These are phyloP conservation scores for Charina bottae DNA, from an alignment of 2,113 vertebrate species.

Conservation along the genomic window DNA sequence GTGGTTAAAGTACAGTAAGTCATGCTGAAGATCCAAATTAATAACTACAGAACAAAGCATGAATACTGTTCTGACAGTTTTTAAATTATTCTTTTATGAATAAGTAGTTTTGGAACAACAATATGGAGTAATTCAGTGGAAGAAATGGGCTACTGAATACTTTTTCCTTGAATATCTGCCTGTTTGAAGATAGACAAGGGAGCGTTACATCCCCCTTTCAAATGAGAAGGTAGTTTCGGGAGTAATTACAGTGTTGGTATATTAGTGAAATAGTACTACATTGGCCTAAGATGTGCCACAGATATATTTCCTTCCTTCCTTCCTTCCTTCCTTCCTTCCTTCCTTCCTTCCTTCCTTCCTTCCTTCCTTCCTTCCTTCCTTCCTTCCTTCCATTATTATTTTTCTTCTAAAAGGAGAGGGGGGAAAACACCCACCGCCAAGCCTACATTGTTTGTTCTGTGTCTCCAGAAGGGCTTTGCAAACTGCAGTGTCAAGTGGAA, in stretches of 20 bases:
- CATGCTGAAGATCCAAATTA: neutral
- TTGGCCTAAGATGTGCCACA: slow-evolving; percentile 29
- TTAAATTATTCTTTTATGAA: neutral
- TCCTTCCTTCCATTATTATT: neutral
- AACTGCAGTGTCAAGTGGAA: slow-evolving; percentile 39
- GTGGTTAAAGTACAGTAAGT: neutral
- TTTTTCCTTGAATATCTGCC: neutral
- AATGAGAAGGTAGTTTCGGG: neutral
- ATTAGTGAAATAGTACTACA: slow-evolving; percentile 22
- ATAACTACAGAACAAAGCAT: neutral
- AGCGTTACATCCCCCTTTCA: neutral
- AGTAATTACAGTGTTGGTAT: neutral
- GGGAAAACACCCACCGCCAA: neutral
- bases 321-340: too few relatives aligned
- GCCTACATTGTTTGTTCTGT: slow-evolving; percentile 33
- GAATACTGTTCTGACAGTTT: neutral
- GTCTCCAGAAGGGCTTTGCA: slow-evolving; percentile 44
- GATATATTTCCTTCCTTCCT: slow-evolving; percentile 58
- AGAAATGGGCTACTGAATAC: neutral
- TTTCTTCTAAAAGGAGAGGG: slow-evolving; percentile 27
- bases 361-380: neutral
- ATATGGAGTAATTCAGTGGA: neutral
- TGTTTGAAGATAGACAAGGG: neutral
- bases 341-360: slow-evolving; percentile 30
- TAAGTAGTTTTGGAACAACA: neutral